phyloP scores from a whole-genome alignment of 2,888 invertebrate genomes.

The Saturnia japonica region DNA sequence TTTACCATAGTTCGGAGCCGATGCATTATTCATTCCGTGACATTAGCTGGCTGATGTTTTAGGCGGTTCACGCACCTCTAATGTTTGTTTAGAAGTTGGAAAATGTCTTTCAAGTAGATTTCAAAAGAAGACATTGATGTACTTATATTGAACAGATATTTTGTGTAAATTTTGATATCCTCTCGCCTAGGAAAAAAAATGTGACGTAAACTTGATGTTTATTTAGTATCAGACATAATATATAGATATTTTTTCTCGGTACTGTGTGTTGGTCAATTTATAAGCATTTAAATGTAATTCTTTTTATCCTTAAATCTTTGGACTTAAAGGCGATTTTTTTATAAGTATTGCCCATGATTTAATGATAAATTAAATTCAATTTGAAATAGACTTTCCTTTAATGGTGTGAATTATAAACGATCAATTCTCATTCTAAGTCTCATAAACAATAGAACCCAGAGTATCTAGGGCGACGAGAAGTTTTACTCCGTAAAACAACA shows the following conservation, averaged over 20 bases:
- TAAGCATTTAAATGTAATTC: no score
- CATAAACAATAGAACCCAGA: not conserved
- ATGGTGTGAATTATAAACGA: not conserved
- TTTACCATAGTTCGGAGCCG: conserved; percentile 10
- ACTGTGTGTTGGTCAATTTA: no score
- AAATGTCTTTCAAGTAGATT: conserved; percentile 5
- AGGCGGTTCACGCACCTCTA: not conserved
- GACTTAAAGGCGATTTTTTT: no score
- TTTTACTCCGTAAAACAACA: conserved; percentile 10
- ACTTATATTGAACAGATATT: not conserved
- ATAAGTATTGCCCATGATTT: not conserved
- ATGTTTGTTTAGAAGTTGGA: not conserved
- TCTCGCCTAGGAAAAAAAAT: no score
- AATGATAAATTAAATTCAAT: not conserved
- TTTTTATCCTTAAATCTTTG: no score
- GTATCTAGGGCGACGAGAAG: conserved; percentile 10
- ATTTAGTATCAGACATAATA: no score
- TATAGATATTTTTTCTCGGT: no score
- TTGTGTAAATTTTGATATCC: no score
- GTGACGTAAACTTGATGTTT: no score
- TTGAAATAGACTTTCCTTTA: not conserved
- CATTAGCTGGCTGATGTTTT: conserved; percentile 7
- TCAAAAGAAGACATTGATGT: not conserved
- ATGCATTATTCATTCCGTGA: conserved; percentile 15
- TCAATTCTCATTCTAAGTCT: not conserved